Evolutionary conservation across 1,140 invertebrate genomes (phyloP), one percentile per base, ranked within the genome.

Genomic region (Drosophila nigromelanica): DNA sequence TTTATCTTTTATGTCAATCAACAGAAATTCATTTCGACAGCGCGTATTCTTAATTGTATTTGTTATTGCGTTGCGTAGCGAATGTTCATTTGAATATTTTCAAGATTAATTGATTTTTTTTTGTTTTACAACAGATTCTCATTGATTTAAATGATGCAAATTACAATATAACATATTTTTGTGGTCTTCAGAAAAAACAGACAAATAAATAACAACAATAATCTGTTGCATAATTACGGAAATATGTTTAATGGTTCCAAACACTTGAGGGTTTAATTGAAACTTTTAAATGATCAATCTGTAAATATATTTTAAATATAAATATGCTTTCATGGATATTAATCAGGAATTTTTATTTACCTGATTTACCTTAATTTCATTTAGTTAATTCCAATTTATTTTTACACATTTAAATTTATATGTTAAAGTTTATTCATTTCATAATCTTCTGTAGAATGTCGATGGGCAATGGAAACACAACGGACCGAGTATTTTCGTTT

Each of bases 401-500:
- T 24, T 24, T 24, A 24, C 21, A 21, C 0, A 52, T 27, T 3
- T 48, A 27, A 45, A 21, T 40, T 21, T 52, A 37, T 8, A 42
- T 39, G 37, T 33, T 30, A 10, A 60, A 30, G 15, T 47, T n/a
- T 37, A 8, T 1, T 62, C 35, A 86, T 42, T 82, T 79, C 21
- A 87, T 64, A 6, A 82, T 1, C 7, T 63, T 82, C 11, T 30
- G 33, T 2, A 87, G 14, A 30, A 87, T 71, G 2, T 87, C 82
- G 3, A 87, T 73, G 5, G 82, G 82, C 6, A 87, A 69, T 1
- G 82, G 82, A 11, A 87, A 87, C 1, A 87, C 83, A 27, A 82
- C 71, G 1, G 79, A 75, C 11, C 64, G 30, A 10, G 82, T 87
- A 3, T 82, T 15, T 1, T 73, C 52, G 33, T 87, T 87, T 50